phyloP scores from a whole-genome alignment of 2,888 invertebrate genomes.

The Mellilla xanthometata region DNA sequence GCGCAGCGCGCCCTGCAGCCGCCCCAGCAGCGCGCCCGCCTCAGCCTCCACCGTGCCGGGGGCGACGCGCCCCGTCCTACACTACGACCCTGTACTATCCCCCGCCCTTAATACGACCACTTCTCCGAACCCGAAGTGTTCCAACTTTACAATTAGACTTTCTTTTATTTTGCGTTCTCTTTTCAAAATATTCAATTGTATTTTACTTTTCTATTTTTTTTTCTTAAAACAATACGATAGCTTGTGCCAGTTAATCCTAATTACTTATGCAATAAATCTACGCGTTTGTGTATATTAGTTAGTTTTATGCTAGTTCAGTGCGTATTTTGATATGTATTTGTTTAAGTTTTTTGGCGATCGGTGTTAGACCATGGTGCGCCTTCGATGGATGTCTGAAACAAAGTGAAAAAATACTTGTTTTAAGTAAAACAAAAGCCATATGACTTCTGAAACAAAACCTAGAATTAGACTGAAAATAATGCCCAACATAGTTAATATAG shows the following conservation, averaged over 20 bases:
- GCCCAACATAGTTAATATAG: too few relatives aligned
- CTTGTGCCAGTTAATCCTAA: neutral
- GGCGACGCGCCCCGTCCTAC: constrained; percentile 53
- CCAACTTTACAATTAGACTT: neutral
- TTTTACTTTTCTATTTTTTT: neutral
- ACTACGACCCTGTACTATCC: constrained; percentile 16
- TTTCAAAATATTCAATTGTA: neutral
- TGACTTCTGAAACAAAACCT: too few relatives aligned
- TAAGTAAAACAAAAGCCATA: too few relatives aligned
- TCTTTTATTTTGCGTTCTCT: neutral
- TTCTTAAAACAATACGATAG: too few relatives aligned
- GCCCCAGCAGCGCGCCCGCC: constrained; percentile 83
- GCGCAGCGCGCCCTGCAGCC: constrained; percentile 86
- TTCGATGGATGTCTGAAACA: constrained; percentile 57
- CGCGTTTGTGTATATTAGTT: constrained; percentile 4
- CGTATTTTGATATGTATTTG: constrained; percentile 74
- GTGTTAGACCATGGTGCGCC: constrained; percentile 64
- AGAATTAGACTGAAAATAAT: too few relatives aligned
- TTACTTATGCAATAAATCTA: neutral
- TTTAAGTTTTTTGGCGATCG: constrained; percentile 40
- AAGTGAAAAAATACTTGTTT: constrained; percentile 30
- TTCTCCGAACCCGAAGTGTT: neutral
- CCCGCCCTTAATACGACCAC: neutral
- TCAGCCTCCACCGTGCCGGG: constrained; percentile 77
- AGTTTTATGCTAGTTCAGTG: constrained; percentile 54